Evolutionary conservation across 2,113 vertebrate genomes (phyloP), one percentile per base, ranked within the genome.

Genomic region (Ptyas mucosa): DNA sequence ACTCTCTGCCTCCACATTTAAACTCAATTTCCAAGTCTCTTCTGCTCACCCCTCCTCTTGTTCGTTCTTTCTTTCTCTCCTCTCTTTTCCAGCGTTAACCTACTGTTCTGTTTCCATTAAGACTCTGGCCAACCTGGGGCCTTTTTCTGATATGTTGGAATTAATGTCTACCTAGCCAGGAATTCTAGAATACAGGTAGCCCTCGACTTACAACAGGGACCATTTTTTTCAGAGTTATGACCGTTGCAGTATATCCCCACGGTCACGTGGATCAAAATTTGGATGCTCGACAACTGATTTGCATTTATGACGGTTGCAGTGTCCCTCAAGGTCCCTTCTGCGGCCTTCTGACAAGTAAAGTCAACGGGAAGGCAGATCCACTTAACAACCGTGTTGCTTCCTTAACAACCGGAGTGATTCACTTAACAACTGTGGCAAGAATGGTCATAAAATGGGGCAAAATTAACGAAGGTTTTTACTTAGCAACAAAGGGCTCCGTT

Each of bases 271-370:
- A 69, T 69, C 29, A 69, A 69, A n/a, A n/a, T n/a, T 6, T 5
- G 2, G 29, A n/a, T 0, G 1, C 61, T 69, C 15, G 26, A 29
- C 61, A 69, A 69, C 61, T 2, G 29, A n/a, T 12, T n/a, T 1
- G 0, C 15, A 15, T n/a, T 15, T 69, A 6, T 69, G 61, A n/a
- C 1, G 1, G 29, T 15, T 4, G 12, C 5, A n/a, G 57, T 0
- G 8, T 26, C 24, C 24, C 23, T 23, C 57, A 1, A 10, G 61
- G 4, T 69, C 12, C 5, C 29, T 69, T 69, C n/a, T 69, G 29
- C 0, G 12, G n/a, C 61, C 12, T 69, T n/a, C 12, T 2, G 61
- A 69, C 11, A n/a, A 69, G 29, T 11, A 3, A n/a, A 15, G 26
- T 29, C 10, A 26, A 64, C 1, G 61, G 29, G 61, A 69, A 69